These are phyloP conservation scores for Lipophrys pholis DNA, from an alignment of 2,113 vertebrate species.

Conservation along the genomic window DNA sequence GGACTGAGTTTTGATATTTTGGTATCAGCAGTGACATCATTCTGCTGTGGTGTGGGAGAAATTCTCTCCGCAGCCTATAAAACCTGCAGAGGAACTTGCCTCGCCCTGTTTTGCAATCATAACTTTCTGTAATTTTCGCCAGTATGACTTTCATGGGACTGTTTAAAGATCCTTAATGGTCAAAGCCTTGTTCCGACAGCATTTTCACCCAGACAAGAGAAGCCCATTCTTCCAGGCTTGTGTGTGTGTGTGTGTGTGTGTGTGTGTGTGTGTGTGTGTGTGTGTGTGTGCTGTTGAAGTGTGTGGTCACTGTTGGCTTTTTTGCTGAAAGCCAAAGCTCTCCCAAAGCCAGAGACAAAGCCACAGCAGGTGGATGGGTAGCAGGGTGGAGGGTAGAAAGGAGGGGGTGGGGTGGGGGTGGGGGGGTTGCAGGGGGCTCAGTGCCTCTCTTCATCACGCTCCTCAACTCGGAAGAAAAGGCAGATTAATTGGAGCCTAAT, in stretches of 20 bases:
- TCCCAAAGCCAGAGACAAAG: constrained; percentile 77
- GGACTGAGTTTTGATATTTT: constrained; percentile 59
- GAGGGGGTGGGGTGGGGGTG: neutral
- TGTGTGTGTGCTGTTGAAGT: constrained; percentile 40
- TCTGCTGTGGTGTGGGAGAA: constrained; percentile 62
- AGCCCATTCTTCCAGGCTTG: constrained; percentile 58
- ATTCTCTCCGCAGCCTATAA: constrained; percentile 54
- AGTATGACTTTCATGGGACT: constrained; percentile 40
- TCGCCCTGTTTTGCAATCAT: constrained; percentile 65
- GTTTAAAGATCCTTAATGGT: constrained; percentile 50
- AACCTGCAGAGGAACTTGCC: constrained; percentile 52
- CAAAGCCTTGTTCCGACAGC: constrained; percentile 50
- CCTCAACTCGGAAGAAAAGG: constrained; percentile 70
- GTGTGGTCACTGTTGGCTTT: constrained; percentile 69
- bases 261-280: constrained; percentile 54
- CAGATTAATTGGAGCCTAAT: constrained; percentile 77
- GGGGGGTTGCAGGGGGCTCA: constrained; percentile 60
- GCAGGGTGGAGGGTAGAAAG: constrained; percentile 39
- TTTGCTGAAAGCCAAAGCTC: constrained; percentile 72
- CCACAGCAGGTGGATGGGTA: constrained; percentile 79
- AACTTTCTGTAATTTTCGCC: constrained; percentile 46
- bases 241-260: constrained; percentile 41
- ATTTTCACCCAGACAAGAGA: constrained; percentile 56
- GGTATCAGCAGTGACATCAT: constrained; percentile 43
- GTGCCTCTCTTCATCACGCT: constrained; percentile 67